phyloP scores from a whole-genome alignment of 2,113 vertebrate species.

The Toxotes jaculatrix region DNA sequence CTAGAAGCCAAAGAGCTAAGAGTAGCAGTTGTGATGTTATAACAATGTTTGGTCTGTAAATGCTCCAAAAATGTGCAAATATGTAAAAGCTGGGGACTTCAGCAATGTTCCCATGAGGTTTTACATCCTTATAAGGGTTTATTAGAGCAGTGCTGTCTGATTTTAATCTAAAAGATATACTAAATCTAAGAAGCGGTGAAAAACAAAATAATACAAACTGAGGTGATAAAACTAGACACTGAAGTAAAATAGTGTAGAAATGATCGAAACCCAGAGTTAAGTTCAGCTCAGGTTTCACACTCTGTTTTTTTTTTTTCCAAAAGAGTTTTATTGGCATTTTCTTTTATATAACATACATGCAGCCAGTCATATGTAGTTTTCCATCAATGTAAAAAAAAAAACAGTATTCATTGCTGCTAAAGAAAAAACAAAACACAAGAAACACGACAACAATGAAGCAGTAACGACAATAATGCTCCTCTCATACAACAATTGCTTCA shows the following conservation, averaged over 20 bases:
- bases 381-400: no score
- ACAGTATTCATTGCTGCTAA: no score
- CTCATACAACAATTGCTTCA: no score
- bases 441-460: no score
- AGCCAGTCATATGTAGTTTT: no score
- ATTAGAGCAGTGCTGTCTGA: not conserved
- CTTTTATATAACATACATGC: no score
- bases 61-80: constrained; percentile 33
- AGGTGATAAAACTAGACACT: not conserved
- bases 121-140: constrained; percentile 33
- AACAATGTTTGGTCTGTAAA: constrained; percentile 57
- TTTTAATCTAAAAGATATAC: not conserved
- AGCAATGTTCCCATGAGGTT: not conserved
- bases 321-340: no score
- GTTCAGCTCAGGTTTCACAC: no score
- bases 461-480: no score
- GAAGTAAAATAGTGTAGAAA: not conserved
- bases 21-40: constrained; percentile 11
- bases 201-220: not conserved
- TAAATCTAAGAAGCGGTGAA: not conserved
- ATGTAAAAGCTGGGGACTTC: not conserved
- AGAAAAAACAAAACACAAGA: no score
- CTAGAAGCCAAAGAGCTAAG: not conserved
- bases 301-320: no score
- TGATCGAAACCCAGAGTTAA: not conserved